Conservation (phyloP, 2,113 vertebrate species). For the Mellivora capensis region DNA sequence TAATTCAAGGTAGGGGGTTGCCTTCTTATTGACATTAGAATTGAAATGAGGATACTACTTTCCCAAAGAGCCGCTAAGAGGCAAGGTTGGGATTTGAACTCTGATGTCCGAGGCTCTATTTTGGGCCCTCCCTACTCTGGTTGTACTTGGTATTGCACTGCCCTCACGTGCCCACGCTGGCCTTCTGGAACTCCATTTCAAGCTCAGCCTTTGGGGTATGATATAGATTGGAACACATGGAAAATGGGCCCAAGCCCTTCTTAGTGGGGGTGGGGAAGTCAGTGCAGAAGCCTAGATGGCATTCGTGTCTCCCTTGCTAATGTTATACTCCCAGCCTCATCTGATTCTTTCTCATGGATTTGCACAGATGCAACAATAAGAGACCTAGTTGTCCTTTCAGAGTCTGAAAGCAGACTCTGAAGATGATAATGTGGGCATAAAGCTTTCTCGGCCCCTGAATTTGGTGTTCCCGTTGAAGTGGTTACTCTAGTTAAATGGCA, state of each 20-base stretch:
- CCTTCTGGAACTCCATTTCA: not conserved
- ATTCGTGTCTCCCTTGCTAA: not conserved
- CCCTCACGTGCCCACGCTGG: fast-evolving
- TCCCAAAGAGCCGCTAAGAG: not conserved
- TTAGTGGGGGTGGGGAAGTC: too few species aligned
- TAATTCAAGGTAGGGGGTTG: not conserved
- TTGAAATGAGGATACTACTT: not conserved
- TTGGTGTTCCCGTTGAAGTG: not conserved
- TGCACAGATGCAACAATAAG: not conserved
- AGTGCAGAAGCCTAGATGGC: not conserved
- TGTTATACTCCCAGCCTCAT: not conserved
- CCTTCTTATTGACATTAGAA: not conserved
- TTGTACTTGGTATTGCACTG: not conserved
- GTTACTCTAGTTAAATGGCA: not conserved
- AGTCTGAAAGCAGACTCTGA: not conserved
- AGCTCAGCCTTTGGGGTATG: not conserved
- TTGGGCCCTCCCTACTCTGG: not conserved
- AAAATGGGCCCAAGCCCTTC: not conserved
- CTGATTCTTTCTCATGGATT: not conserved
- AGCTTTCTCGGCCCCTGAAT: not conserved
- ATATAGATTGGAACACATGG: not conserved
- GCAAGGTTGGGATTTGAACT: not conserved
- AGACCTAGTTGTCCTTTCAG: not conserved
- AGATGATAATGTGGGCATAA: not conserved
- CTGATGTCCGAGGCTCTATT: not conserved